Percentiles rank a stretch among this genome's conserved stretches.
Evolutionary conservation across 30 jellyfish, hydroid and myxozoan genomes (phyloP).

Genomic region (Pelagia noctiluca): DNA sequence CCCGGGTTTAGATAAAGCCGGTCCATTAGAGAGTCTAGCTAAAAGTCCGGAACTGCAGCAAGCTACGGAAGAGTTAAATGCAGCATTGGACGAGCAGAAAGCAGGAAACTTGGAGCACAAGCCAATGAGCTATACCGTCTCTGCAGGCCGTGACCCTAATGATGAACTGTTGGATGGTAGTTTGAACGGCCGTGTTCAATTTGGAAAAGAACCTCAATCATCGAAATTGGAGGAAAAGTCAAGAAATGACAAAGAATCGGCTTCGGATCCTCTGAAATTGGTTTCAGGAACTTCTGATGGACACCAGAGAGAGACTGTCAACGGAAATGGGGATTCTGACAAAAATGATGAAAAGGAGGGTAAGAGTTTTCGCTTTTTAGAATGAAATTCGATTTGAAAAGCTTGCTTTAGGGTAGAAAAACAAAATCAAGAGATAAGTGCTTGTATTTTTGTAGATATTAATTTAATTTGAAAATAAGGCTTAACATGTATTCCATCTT

Average conservation of each 20-base stretch:
- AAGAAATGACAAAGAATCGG: slow-evolving; percentile 26
- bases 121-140: no score
- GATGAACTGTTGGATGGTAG: no score
- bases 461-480: no score
- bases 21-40: not conserved
- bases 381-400: no score
- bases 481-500: no score
- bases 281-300: slow-evolving; percentile 23
- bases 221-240: not conserved
- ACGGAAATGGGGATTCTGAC: not conserved
- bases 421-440: no score
- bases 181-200: not conserved
- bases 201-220: not conserved
- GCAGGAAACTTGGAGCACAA: no score
- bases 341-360: no score
- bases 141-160: no score
- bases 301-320: not conserved
- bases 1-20: not conserved
- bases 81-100: not conserved
- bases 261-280: slow-evolving; percentile 37
- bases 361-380: no score
- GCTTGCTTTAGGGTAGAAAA: no score
- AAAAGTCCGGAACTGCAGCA: not conserved
- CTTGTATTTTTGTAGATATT: no score
- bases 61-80: not conserved